phyloP scores from a whole-genome alignment of 2,797 vertebrate genomes.

The Eospalax fontanierii region DNA sequence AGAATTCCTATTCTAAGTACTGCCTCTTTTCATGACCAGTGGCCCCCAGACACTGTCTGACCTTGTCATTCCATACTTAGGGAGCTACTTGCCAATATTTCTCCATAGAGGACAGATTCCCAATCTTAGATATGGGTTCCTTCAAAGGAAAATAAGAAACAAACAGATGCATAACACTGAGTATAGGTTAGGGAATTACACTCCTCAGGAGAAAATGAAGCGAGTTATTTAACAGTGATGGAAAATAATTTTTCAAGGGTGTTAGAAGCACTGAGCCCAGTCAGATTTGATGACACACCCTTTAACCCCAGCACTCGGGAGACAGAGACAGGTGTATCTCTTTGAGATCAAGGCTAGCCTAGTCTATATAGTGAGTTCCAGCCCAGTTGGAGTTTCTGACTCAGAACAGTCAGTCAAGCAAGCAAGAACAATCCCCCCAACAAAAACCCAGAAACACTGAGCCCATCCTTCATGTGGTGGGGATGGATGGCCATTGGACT shows the following conservation, averaged over 20 bases:
- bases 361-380: no score
- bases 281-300: no score
- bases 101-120: background rate
- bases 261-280: background rate
- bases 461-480: background rate
- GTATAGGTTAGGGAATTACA: background rate
- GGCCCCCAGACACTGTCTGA: background rate
- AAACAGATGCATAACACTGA: conserved; percentile 26
- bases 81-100: background rate
- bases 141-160: conserved; percentile 50
- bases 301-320: no score
- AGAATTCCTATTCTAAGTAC: background rate
- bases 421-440: no score
- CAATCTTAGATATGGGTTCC: background rate
- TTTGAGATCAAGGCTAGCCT: no score
- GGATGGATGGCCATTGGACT: background rate
- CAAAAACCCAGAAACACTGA: background rate
- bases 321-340: no score
- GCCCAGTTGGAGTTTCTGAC: no score
- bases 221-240: conserved; percentile 1
- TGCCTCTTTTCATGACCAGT: background rate
- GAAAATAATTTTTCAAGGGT: background rate
- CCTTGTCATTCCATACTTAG: no score
- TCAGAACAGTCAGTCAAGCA: no score
- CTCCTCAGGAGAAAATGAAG: background rate